These are phyloP conservation scores for Liodrosophila aerea DNA, from an alignment of 2,888 invertebrate genomes.

Conservation along the genomic window DNA sequence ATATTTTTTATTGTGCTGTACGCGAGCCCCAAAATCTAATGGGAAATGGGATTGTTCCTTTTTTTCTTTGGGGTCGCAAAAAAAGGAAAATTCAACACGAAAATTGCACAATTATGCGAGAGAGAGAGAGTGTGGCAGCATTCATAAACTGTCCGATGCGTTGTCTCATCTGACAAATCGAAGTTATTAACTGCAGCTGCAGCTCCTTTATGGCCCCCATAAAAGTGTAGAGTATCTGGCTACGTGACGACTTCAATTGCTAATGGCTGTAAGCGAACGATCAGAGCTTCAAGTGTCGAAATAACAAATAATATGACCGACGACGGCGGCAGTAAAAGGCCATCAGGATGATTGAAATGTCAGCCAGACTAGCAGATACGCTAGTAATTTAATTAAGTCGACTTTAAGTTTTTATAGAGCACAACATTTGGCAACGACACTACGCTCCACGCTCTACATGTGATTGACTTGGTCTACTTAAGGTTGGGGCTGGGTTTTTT, in stretches of 20 bases:
- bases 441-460: conserved; percentile 14
- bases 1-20: conserved; percentile 63
- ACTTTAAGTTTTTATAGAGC: background rate
- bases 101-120: conserved; percentile 57
- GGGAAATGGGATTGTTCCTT: conserved; percentile 14
- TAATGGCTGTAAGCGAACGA: conserved; percentile 13
- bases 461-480: conserved; percentile 10
- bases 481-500: conserved; percentile 18
- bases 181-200: conserved; percentile 70
- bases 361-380: background rate
- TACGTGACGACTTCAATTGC: conserved; percentile 36
- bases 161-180: conserved; percentile 48
- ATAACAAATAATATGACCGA: conserved; percentile 46
- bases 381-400: background rate
- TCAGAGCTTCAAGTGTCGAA: conserved; percentile 47
- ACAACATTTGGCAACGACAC: conserved; percentile 23
- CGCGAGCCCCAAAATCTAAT: conserved; percentile 35
- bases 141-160: conserved; percentile 27
- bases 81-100: conserved; percentile 25
- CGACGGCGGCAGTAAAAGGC: conserved; percentile 29
- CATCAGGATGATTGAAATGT: too few relatives aligned
- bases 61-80: conserved; percentile 10
- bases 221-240: conserved; percentile 32
- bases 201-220: conserved; percentile 33
- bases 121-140: background rate